Base-by-base conservation (phyloP, 2,888 invertebrate genomes). In the Eupithecia dodoneata region DNA sequence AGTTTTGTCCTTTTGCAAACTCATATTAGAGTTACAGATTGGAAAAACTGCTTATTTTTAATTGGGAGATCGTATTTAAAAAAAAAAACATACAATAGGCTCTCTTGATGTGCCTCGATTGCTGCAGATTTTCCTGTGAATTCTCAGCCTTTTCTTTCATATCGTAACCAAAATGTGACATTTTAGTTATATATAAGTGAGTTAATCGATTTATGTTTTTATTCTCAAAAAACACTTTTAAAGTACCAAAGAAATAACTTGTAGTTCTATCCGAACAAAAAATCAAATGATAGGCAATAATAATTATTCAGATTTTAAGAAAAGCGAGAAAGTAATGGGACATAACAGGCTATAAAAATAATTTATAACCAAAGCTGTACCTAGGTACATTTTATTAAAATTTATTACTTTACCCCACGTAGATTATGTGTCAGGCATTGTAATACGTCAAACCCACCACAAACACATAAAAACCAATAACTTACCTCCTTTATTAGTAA, bases 231-330 rank as follows among this genome's bases (percentile, higher is more conserved):
- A 42, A 42, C 7, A 66, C 3, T 2, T 12, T 30, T 4, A 41
- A 15, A 65, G 30, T 41, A 4, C 41, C 65, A 41, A 41, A 30
- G 42, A 66, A 42, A 66, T 42, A 65, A 6, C 59, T 59, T 18
- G 13, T 3, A 41, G 0, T 13, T 42, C 42, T 2, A 42, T 66
- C 3, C 13, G 6, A 66, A 66, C 42, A 66, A 66, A 59, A 42
- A 66, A 66, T 66, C 41, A 66, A 42, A 63, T 30, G 30, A 63
- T 63, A 66, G 66, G 66, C 42, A 66, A 66, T 66, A 42, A 66
- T 42, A 15, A 42, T 41, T 65, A 65, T 66, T 66, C 42, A 42
- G 15, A 42, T 41, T 15, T 13, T 42, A 15, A 66, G 66, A 66
- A 66, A 13, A 66, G 7, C 0, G 42, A 13, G 66, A 66, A 66